phyloP scores from a whole-genome alignment of 2,888 invertebrate species.

The Spicauda simplicius region DNA sequence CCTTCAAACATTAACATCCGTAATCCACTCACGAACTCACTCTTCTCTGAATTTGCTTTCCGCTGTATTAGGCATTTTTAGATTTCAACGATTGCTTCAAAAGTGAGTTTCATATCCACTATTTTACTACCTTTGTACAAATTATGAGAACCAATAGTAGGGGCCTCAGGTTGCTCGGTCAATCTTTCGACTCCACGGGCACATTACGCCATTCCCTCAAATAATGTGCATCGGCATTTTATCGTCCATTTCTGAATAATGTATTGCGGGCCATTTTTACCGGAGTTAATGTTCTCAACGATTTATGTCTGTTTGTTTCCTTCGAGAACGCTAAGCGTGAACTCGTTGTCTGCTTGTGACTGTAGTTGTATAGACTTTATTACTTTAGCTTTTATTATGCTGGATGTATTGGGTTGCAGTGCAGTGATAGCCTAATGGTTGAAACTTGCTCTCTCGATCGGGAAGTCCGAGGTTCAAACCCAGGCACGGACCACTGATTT shows the following conservation, averaged over 20 bases:
- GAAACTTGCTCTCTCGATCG: too few species aligned
- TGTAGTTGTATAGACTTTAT: not conserved
- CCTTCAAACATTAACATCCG: too few species aligned
- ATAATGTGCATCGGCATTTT: conserved; percentile 29
- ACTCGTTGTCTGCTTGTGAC: not conserved
- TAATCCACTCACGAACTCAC: too few species aligned
- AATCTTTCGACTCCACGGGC: conserved; percentile 22
- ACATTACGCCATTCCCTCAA: conserved; percentile 20
- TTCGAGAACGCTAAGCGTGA: not conserved
- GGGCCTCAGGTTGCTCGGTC: conserved; percentile 15
- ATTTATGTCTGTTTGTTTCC: conserved; percentile 7
- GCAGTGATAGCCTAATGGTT: too few species aligned
- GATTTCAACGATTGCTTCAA: too few species aligned
- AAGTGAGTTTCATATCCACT: too few species aligned
- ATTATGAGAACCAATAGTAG: conserved; percentile 9
- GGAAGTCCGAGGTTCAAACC: too few species aligned
- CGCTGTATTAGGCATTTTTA: too few species aligned
- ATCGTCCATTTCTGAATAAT: conserved; percentile 24
- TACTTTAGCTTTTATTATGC: not conserved
- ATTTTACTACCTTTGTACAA: too few species aligned
- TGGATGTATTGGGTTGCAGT: too few species aligned
- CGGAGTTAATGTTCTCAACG: conserved; percentile 21
- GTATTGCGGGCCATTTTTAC: conserved; percentile 8
- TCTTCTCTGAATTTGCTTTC: too few species aligned
- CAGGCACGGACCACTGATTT: too few species aligned